Percentiles rank a stretch among this genome's conserved stretches.
Evolutionary conservation across 2,888 invertebrate species (phyloP).

Genomic region (Leptopilina drosophilae): DNA sequence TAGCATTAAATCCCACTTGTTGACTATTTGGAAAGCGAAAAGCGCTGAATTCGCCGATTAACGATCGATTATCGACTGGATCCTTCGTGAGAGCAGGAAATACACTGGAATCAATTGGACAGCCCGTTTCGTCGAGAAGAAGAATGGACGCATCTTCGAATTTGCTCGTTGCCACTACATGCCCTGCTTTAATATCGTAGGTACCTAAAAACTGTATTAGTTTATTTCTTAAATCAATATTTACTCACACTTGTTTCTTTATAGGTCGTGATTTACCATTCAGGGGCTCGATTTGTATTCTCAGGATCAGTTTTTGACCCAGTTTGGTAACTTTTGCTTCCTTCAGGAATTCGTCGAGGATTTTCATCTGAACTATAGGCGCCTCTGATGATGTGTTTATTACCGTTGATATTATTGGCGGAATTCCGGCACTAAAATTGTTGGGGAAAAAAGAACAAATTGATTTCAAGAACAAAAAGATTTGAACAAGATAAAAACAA

Average conservation of each 20-base stretch:
- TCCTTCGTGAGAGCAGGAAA: constrained; percentile 79
- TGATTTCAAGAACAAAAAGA: too few species aligned
- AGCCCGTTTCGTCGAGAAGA: constrained; percentile 87
- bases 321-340: constrained; percentile 83
- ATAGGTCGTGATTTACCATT: constrained; percentile 79
- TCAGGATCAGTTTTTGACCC: constrained; percentile 83
- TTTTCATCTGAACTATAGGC: constrained; percentile 80
- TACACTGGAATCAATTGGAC: constrained; percentile 85
- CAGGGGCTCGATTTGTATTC: constrained; percentile 80
- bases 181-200: constrained; percentile 86
- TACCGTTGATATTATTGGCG: constrained; percentile 77
- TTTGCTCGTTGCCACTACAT: constrained; percentile 88
- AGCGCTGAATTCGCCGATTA: constrained; percentile 86
- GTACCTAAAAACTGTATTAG: constrained; percentile 68
- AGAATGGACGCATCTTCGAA: constrained; percentile 86
- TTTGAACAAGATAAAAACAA: too few species aligned
- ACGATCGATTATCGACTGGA: constrained; percentile 67
- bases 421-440: constrained; percentile 67
- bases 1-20: constrained; percentile 88
- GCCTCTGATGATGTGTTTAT: constrained; percentile 78
- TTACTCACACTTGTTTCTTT: not conserved
- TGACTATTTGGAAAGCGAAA: constrained; percentile 93
- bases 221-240: too few species aligned
- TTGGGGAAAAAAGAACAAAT: too few species aligned
- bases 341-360: constrained; percentile 79